Evolutionary conservation across 2,113 vertebrate species (phyloP).

Genomic region (Mobula hypostoma): DNA sequence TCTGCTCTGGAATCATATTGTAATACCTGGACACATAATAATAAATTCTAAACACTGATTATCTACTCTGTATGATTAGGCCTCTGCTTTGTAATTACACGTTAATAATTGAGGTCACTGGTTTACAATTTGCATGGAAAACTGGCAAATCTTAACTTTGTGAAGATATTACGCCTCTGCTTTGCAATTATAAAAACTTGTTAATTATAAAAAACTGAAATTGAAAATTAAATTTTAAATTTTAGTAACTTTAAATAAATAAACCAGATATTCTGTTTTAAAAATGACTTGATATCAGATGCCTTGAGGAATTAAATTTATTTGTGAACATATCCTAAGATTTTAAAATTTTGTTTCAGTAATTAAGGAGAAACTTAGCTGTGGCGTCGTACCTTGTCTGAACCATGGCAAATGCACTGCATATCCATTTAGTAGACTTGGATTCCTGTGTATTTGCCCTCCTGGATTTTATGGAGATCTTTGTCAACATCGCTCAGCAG

Average conservation of each 20-base stretch:
- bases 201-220: background rate
- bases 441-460: constrained; percentile 32
- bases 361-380: constrained; percentile 2
- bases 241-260: background rate
- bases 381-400: constrained; percentile 26
- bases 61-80: background rate
- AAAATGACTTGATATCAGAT: background rate
- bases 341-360: background rate
- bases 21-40: too few relatives aligned
- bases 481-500: background rate
- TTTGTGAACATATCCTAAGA: background rate
- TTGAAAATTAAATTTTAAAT: background rate
- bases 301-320: background rate
- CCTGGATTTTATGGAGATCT: constrained; percentile 25
- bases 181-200: too few relatives aligned
- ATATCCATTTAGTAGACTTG: background rate
- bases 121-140: background rate
- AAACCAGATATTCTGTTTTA: too few relatives aligned
- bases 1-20: too few relatives aligned
- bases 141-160: background rate
- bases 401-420: constrained; percentile 28
- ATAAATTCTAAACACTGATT: too few relatives aligned
- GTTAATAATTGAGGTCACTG: background rate
- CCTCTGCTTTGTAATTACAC: background rate
- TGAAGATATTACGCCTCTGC: too few relatives aligned